A percentile compares a stretch with the other conserved stretches of the same genome.
Conservation (phyloP, 2,113 vertebrate species). For the Muntiacus muntjak region DNA sequence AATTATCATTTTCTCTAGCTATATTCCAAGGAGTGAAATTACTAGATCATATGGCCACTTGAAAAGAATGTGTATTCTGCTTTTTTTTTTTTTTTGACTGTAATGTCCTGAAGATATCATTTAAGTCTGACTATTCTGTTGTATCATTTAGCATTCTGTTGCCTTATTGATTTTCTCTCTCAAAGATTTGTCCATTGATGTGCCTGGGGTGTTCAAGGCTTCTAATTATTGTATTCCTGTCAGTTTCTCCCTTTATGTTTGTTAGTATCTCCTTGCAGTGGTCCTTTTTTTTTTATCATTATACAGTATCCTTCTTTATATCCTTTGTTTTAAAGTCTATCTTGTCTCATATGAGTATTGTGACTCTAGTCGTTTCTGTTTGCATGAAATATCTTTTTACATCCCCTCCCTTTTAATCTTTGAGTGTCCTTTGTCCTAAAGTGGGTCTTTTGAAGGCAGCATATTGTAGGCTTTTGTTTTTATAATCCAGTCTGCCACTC, state of each 20-base stretch:
- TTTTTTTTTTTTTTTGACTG: neutral
- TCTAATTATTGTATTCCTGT: neutral
- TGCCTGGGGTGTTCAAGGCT: neutral
- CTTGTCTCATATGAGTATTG: neutral
- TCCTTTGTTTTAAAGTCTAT: neutral
- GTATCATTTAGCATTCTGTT: neutral
- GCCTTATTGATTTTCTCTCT: neutral
- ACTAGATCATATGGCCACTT: neutral
- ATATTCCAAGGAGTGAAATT: neutral
- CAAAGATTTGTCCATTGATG: neutral
- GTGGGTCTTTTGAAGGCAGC: neutral
- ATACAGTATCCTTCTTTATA: neutral
- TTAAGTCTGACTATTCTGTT: neutral
- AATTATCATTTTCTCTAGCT: neutral
- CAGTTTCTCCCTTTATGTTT: neutral
- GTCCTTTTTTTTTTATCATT: neutral
- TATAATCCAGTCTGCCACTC: neutral
- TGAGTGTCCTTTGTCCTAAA: neutral
- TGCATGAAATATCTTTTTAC: neutral
- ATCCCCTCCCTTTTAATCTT: neutral
- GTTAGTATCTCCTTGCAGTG: neutral
- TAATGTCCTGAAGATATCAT: neutral
- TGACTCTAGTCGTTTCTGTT: neutral
- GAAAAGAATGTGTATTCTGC: neutral
- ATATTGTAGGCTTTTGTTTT: neutral